Percentiles rank a stretch among this genome's conserved stretches.
Evolutionary conservation across 2,797 vertebrate species (phyloP).

Genomic region (Poecilia gillii): DNA sequence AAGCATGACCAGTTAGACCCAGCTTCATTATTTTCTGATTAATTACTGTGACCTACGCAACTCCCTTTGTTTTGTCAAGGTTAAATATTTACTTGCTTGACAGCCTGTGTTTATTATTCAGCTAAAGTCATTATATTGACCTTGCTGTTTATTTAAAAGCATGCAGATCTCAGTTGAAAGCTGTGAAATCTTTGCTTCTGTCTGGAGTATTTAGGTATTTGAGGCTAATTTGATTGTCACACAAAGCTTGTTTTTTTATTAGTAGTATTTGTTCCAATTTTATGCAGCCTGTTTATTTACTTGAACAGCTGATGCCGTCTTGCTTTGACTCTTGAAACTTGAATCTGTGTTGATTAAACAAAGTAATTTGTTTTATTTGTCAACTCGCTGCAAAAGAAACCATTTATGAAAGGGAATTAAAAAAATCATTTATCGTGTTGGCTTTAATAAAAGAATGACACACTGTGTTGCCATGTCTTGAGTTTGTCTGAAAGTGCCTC

Average conservation of each 20-base stretch:
- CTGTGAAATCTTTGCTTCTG: not conserved
- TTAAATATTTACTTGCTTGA: constrained; percentile 4
- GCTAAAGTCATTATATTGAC: not conserved
- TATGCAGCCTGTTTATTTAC: not conserved
- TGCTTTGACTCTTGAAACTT: not conserved
- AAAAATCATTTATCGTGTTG: constrained; percentile 1
- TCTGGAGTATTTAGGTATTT: not conserved
- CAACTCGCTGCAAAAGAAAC: constrained; percentile 39
- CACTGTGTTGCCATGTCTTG: not conserved
- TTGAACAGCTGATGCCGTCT: not conserved
- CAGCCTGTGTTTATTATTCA: not conserved
- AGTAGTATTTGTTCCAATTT: not conserved
- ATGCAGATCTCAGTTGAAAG: not conserved
- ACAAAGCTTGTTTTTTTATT: not conserved
- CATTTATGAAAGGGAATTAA: not conserved
- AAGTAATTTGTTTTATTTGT: not conserved
- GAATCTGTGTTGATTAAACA: not conserved
- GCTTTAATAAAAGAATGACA: constrained; percentile 24
- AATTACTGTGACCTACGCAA: not conserved
- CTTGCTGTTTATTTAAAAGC: not conserved
- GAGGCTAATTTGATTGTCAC: not conserved
- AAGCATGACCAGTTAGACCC: too few species aligned
- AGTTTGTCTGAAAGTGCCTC: not conserved
- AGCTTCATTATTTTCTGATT: constrained; percentile 6
- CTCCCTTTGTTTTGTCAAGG: not conserved